Base-by-base conservation (phyloP, 2,888 invertebrate genomes). In the Theretra japonica region DNA sequence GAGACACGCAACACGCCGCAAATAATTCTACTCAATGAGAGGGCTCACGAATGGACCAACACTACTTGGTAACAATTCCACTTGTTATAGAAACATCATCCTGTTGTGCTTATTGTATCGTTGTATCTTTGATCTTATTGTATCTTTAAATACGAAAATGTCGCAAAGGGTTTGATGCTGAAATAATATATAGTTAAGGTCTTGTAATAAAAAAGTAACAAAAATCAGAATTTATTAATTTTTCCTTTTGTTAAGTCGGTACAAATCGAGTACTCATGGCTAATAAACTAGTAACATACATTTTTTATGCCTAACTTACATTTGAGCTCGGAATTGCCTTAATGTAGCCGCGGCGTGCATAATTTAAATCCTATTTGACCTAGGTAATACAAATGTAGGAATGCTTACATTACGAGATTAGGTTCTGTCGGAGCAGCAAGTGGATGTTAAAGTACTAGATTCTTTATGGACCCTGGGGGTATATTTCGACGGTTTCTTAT, bases 371-470 rank as follows among this genome's bases (percentile, higher is more conserved):
- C 65, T 48, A 23, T 65, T 65, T 48, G 41, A 48, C 23, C 48
- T 62, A 48, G 48, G 48, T 48, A 15, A 41, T 48, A 8, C 25
- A 48, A 65, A 65, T 15, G 21, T 41, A 23, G 65, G 21, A 48
- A 65, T 65, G 65, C 65, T 48, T 65, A 65, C 41, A 65, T 65
- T 65, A 65, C 65, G 48, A 48, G 48, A 65, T 65, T 65, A 58
- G 25, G 4, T 53, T 53, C 23, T 48, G 65, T 48, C 41, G 59
- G n/a, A 41, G 62, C 58, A 41, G 41, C 4, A 41, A 33, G 11
- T 62, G 21, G 7, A 21, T 41, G 21, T 62, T 33, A 4, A 33
- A 33, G 21, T 41, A 19, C 33, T 21, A 33, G 15, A 33, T 62
- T 19, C 58, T 23, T 58, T 23, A 25, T 15, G 4, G 23, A 25